Evolutionary conservation across 2,113 vertebrate species (phyloP).

Genomic region (Chionodraco myersi): DNA sequence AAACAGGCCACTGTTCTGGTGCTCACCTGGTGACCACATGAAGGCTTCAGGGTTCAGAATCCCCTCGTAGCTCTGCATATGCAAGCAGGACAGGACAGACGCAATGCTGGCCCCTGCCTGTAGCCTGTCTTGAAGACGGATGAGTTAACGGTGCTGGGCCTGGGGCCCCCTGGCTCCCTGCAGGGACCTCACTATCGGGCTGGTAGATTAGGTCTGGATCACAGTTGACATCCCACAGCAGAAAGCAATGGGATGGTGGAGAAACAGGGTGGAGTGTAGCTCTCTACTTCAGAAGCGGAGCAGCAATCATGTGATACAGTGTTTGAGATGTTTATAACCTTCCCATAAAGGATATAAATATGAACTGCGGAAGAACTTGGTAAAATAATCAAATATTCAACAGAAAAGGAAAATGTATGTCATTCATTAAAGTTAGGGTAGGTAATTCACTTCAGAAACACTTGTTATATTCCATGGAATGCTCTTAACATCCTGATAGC

Average conservation of each 20-base stretch:
- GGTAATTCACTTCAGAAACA: too few species aligned
- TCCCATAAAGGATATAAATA: neutral
- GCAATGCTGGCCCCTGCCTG: conserved; percentile 39
- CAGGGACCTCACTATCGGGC: conserved; percentile 67
- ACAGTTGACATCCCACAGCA: conserved; percentile 71
- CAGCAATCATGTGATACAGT: conserved; percentile 5
- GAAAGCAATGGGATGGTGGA: conserved; percentile 45
- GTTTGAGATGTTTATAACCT: neutral
- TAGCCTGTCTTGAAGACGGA: conserved; percentile 75
- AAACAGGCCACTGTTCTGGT: conserved; percentile 23
- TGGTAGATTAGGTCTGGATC: conserved; percentile 82
- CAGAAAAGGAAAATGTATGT: neutral
- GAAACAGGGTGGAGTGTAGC: conserved; percentile 19
- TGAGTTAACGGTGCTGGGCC: conserved; percentile 66
- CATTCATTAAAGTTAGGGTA: neutral
- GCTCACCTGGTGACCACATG: conserved; percentile 58
- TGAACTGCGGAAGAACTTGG: neutral
- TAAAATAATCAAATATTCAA: neutral
- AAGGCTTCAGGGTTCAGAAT: conserved; percentile 50
- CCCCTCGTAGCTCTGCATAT: conserved; percentile 50
- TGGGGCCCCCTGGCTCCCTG: conserved; percentile 59
- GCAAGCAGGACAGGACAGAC: conserved; percentile 35
- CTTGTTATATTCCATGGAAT: too few species aligned
- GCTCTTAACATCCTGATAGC: too few species aligned
- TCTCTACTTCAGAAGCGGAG: conserved; percentile 19